Evolutionary conservation across 2,888 invertebrate genomes (phyloP), one percentile per base, ranked within the genome.

Genomic region (Thymelicus sylvestris): DNA sequence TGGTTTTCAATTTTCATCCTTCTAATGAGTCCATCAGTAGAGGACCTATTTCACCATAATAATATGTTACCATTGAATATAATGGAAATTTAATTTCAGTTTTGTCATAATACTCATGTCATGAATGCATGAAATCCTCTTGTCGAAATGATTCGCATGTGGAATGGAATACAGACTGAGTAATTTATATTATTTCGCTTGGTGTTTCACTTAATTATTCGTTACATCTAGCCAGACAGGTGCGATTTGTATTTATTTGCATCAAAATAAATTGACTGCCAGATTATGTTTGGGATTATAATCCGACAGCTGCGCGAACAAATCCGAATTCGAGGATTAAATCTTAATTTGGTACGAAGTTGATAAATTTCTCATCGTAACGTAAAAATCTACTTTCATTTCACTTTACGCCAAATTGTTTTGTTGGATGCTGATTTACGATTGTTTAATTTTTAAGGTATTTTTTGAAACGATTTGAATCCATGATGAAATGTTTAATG

Each of bases 201-300:
- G 86, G 87, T 88, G 87, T 88, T 89, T 85, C 82, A 86, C 89
- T 89, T 90, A 91, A 91, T 91, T 90, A 90, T 89, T 85, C 88
- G 86, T 84, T 85, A 73, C 73, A 73, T 74, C 66, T 87, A 88
- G 89, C 86, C 87, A 82, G 86, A 86, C 91, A 91, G 91, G 91
- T 91, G 92, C 88, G 89, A 90, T 78, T 90, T 91, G 90, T 91
- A 91, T 91, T 91, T 91, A 90, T 91, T 91, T 91, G 91, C 90
- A 91, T 91, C 89, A 90, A 91, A 91, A 91, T 90, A 90, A 87
- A 91, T 90, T 91, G 84, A 81, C 83, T 81, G 80, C 82, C 87
- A 84, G 88, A 89, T 87, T 87, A 86, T 87, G 88, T 86, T 87
- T 85, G 81, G 86, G 87, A 89, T 91, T 91, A 91, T 88, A 83